Percentiles rank a stretch among this genome's conserved stretches.
phyloP scores from a whole-genome alignment of 2,888 invertebrate genomes.

The Lysandra bellargus region DNA sequence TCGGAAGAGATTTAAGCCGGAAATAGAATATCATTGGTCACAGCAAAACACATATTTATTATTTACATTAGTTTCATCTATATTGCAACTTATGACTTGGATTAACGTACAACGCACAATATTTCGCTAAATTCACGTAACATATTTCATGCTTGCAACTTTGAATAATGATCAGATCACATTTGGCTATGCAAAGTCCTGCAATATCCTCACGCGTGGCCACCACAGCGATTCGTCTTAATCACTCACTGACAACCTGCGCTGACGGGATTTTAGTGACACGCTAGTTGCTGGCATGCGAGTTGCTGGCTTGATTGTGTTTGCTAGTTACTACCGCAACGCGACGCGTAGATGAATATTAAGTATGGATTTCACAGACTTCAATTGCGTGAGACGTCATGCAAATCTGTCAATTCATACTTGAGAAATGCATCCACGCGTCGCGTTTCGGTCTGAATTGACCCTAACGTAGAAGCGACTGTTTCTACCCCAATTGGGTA shows the following conservation, averaged over 20 bases:
- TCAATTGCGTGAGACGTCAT: no score
- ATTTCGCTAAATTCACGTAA: neutral
- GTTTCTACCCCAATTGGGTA: no score
- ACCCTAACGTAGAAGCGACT: no score
- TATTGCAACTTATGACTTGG: neutral
- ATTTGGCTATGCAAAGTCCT: neutral
- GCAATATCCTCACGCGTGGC: conserved; percentile 40
- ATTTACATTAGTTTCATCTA: neutral
- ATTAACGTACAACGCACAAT: neutral
- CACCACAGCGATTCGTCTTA: conserved; percentile 59
- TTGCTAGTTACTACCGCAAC: neutral
- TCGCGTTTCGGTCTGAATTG: no score
- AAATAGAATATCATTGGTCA: no score
- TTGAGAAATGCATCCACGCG: no score
- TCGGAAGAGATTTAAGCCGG: no score
- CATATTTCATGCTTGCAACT: neutral
- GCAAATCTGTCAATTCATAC: no score
- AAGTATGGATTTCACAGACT: no score
- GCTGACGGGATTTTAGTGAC: conserved; percentile 16
- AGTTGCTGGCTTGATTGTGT: neutral
- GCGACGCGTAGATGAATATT: no score
- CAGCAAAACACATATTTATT: no score
- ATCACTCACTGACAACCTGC: conserved; percentile 56
- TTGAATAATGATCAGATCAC: neutral
- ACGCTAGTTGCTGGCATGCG: conserved; percentile 7